Percentiles rank a stretch among this genome's conserved stretches.
These are phyloP conservation scores for Premnoplex brunnescens DNA, from an alignment of 2,797 vertebrate genomes.

Conservation along the genomic window DNA sequence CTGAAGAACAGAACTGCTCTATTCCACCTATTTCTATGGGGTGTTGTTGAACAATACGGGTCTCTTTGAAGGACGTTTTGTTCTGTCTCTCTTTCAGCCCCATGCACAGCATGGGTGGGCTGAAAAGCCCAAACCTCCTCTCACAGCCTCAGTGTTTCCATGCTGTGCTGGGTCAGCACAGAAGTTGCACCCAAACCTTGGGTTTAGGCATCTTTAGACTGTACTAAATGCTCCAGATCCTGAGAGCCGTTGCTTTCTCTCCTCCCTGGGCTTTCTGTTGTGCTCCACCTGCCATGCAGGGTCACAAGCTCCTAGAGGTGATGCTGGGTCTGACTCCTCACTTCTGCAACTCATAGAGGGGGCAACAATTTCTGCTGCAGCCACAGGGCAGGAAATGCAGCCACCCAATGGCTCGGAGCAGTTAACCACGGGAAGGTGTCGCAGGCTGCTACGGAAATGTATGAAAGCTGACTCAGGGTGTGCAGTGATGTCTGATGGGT, in stretches of 20 bases:
- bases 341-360: background rate
- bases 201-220: background rate
- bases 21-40: background rate
- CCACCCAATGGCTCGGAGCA: background rate
- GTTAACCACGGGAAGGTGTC: background rate
- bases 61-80: background rate
- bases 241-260: background rate
- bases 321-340: background rate
- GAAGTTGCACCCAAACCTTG: background rate
- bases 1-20: background rate
- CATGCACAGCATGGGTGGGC: background rate
- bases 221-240: background rate
- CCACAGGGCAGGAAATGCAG: background rate
- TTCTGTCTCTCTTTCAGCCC: background rate
- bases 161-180: background rate
- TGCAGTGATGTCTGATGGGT: background rate
- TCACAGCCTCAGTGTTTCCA: accelerated
- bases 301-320: background rate
- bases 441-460: background rate
- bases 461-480: background rate
- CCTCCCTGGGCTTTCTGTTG: accelerated
- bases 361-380: background rate
- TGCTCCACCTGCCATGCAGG: background rate
- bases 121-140: background rate
- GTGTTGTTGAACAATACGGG: accelerated